phyloP scores from a whole-genome alignment of 2,113 vertebrate genomes.

The Brachypodius melanocephalos region DNA sequence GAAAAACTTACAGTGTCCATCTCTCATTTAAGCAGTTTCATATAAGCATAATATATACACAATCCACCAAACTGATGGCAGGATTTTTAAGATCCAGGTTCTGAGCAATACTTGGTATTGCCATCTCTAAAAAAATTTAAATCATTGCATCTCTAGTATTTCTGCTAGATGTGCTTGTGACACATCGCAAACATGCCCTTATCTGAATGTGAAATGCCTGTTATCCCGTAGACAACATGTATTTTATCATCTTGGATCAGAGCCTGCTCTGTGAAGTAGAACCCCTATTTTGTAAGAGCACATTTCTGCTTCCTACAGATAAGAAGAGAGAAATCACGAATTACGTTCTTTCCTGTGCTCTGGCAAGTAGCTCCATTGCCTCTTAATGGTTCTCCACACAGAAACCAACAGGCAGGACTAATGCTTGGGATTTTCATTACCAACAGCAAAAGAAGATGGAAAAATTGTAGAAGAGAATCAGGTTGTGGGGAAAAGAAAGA shows the following conservation, averaged over 20 bases:
- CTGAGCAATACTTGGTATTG: background rate
- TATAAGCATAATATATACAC: background rate
- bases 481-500: background rate
- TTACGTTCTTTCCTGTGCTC: background rate
- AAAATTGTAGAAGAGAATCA: background rate
- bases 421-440: background rate
- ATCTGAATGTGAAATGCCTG: conserved; percentile 42
- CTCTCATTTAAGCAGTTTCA: background rate
- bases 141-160: conserved; percentile 66
- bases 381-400: background rate
- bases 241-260: conserved; percentile 46
- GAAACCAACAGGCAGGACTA: conserved; percentile 2
- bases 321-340: background rate
- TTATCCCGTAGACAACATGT: background rate
- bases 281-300: conserved; percentile 22
- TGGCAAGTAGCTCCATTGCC: background rate
- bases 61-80: background rate
- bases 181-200: conserved; percentile 53
- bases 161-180: conserved; percentile 44
- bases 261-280: conserved; percentile 45
- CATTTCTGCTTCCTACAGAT: conserved; percentile 42
- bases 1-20: background rate
- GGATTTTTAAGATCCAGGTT: background rate
- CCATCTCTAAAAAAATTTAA: conserved; percentile 60
- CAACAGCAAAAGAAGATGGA: background rate